Conservation (phyloP, 2,113 vertebrate species). For the Grus americana region DNA sequence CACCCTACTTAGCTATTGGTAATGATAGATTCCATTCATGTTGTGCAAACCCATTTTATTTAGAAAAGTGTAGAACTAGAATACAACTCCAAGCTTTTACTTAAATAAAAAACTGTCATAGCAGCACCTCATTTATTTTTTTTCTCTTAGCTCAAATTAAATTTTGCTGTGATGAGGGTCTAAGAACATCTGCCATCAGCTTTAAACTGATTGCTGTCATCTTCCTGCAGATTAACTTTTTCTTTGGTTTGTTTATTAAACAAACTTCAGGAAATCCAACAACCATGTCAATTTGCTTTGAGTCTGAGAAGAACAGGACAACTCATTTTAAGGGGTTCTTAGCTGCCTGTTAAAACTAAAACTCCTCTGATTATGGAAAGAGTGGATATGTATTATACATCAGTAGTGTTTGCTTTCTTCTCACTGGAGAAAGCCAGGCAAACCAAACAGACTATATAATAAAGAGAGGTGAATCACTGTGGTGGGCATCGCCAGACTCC, state of each 20-base stretch:
- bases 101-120: background rate
- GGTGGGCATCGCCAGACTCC: background rate
- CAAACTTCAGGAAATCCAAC: background rate
- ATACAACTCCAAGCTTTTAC: background rate
- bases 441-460: background rate
- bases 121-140: background rate
- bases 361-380: background rate
- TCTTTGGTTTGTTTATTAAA: background rate
- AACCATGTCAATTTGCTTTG: background rate
- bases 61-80: background rate
- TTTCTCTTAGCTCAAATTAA: background rate
- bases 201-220: background rate
- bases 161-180: background rate
- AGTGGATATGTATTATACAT: background rate
- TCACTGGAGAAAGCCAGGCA: background rate
- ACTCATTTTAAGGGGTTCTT: background rate
- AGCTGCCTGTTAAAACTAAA: background rate
- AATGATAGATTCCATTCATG: background rate
- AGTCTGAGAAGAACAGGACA: background rate
- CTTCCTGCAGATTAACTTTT: background rate
- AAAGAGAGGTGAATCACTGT: background rate
- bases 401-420: background rate
- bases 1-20: background rate
- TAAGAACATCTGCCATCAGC: background rate
- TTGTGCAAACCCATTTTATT: background rate